Evolutionary conservation across 2,888 invertebrate species (phyloP), one percentile per base, ranked within the genome.

Genomic region (Anthrax anthrax): DNA sequence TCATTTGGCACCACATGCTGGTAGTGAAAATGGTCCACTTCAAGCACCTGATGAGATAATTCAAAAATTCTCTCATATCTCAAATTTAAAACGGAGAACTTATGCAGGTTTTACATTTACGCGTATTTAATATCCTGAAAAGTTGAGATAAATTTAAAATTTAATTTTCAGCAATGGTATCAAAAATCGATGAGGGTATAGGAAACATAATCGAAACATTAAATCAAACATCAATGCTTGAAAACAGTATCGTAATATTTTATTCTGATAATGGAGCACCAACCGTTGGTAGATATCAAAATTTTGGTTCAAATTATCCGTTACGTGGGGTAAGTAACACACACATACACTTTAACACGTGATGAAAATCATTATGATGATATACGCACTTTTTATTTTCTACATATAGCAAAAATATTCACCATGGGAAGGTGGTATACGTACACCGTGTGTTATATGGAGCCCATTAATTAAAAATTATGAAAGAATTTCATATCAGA

Each of bases 241-340:
- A 86, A 38, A 82, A 92, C 60, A 84, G 89, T 1, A 77, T 95
- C 40, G 74, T 95, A 45, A 65, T 89, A 2, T 95, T 94, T 61
- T 77, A 84, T 54, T 83, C 89, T 14, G 95, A 94, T 62, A 94
- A 94, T 61, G 90, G 91, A 1, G 87, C 81, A 0, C 85, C 86
- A 43, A 80, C 86, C 1, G 70, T 74, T 47, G 89, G 87, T 0
- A 57, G 74, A 42, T 77, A 80, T 58, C 61, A 72, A 43, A 92
- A 89, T 65, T 76, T 76, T 42, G 86, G 80, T 12, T 84, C 84
- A 17, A 86, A 86, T 65, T 84, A 76, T 72, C 87, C 87, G n/a
- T 63, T 87, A 13, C 72, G 82, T 62, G 87, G 87, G 17, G 84
- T 82, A 67, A 69, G 23, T 23, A 70, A 61, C 8, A 61, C 13